Evolutionary conservation across 2,113 vertebrate species (phyloP).

Genomic region (Pavo muticus): DNA sequence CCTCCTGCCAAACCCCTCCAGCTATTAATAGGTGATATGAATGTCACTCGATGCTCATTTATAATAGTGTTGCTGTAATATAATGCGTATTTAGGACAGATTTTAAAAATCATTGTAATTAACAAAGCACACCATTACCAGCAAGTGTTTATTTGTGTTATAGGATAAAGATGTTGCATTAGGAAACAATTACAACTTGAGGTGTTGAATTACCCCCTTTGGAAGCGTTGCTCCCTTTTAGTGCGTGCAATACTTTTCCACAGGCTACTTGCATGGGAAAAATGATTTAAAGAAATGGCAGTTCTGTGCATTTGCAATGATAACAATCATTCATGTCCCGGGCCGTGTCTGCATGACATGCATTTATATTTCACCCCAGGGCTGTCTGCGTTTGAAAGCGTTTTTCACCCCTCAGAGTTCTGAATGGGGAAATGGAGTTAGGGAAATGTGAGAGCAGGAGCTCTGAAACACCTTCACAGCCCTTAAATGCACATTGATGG

Average conservation of each 20-base stretch:
- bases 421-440: neutral
- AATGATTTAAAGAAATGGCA: neutral
- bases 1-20: constrained; percentile 70
- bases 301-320: constrained; percentile 4
- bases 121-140: constrained; percentile 59
- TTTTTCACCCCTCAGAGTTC: neutral
- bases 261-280: neutral
- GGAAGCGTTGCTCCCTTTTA: constrained; percentile 30
- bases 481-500: neutral
- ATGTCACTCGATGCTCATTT: constrained; percentile 76
- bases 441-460: rapidly evolving
- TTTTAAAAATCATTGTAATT: constrained; percentile 68
- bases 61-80: constrained; percentile 69
- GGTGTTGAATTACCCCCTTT: constrained; percentile 51
- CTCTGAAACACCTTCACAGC: neutral
- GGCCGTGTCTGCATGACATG: neutral
- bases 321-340: constrained; percentile 6
- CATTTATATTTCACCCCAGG: constrained; percentile 31
- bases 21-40: constrained; percentile 80
- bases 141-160: constrained; percentile 64
- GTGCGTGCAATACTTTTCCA: constrained; percentile 26
- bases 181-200: constrained; percentile 57
- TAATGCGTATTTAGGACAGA: constrained; percentile 76
- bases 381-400: constrained; percentile 1
- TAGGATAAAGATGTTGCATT: constrained; percentile 49